These are phyloP conservation scores for Tanypteryx hageni DNA, from an alignment of 2,888 invertebrate genomes.

Conservation along the genomic window DNA sequence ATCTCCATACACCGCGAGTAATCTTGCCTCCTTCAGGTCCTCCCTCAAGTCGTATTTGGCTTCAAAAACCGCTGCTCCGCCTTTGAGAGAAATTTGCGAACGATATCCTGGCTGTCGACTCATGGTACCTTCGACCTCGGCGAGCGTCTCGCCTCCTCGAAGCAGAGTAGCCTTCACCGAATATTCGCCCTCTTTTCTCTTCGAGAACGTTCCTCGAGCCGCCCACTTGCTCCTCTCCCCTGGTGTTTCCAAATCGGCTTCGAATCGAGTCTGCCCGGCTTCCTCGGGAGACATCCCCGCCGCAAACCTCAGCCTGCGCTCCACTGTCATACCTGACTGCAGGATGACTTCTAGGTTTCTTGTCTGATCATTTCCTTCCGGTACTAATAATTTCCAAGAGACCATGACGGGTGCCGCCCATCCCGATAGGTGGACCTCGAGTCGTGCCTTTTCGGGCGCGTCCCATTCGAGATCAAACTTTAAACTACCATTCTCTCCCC, in stretches of 20 bases:
- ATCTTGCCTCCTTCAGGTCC: neutral
- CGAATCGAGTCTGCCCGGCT: constrained; percentile 16
- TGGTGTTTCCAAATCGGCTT: constrained; percentile 16
- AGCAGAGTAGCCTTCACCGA: neutral
- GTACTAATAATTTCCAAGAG: neutral
- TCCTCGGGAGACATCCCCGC: constrained; percentile 1
- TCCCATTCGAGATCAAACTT: constrained; percentile 22
- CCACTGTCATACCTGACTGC: constrained; percentile 44
- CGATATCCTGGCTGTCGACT: neutral
- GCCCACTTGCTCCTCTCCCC: neutral
- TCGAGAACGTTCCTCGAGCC: neutral
- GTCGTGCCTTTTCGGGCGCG: constrained; percentile 27
- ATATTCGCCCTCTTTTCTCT: neutral
- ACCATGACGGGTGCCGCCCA: constrained; percentile 18
- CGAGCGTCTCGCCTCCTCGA: neutral
- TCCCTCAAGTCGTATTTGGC: constrained; percentile 1
- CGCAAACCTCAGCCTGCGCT: neutral
- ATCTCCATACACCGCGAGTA: constrained; percentile 13
- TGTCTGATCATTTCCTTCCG: neutral
- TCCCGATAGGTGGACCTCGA: constrained; percentile 1
- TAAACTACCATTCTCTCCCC: constrained; percentile 29
- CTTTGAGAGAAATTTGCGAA: constrained; percentile 14
- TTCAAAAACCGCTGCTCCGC: constrained; percentile 8
- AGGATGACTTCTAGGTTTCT: neutral
- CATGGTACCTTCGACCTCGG: constrained; percentile 28